Percentiles rank a stretch among this genome's conserved stretches.
These are phyloP conservation scores for Lamellibrachia luymesi DNA, from an alignment of 1,140 invertebrate species.

Conservation along the genomic window DNA sequence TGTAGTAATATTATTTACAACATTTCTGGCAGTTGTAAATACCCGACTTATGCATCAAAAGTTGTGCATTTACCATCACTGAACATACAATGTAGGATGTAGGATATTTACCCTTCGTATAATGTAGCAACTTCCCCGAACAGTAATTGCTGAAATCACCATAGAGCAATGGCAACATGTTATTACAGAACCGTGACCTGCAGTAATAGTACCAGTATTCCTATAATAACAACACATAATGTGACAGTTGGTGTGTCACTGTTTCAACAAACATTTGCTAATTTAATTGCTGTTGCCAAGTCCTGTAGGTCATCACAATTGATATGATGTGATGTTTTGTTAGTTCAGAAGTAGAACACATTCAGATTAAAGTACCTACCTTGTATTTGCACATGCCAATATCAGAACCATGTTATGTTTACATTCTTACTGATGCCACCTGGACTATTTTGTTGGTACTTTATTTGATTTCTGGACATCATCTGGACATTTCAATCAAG, in stretches of 20 bases:
- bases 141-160: neutral
- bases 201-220: neutral
- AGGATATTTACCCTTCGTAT: neutral
- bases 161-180: neutral
- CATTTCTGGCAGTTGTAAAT: neutral
- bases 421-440: too few relatives aligned
- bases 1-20: neutral
- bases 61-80: neutral
- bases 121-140: neutral
- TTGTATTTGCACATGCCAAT: neutral
- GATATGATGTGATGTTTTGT: neutral
- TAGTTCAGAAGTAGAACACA: neutral
- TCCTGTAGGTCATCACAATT: neutral
- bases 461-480: too few relatives aligned
- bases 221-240: neutral
- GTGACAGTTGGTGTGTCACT: neutral
- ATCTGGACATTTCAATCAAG: too few relatives aligned
- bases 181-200: neutral
- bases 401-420: too few relatives aligned
- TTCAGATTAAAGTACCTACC: neutral
- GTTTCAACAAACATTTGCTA: neutral
- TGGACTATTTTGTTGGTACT: too few relatives aligned
- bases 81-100: neutral
- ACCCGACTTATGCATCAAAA: neutral
- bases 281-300: neutral